phyloP scores from a whole-genome alignment of 1,140 invertebrate species.

The Drosophila suzukii region DNA sequence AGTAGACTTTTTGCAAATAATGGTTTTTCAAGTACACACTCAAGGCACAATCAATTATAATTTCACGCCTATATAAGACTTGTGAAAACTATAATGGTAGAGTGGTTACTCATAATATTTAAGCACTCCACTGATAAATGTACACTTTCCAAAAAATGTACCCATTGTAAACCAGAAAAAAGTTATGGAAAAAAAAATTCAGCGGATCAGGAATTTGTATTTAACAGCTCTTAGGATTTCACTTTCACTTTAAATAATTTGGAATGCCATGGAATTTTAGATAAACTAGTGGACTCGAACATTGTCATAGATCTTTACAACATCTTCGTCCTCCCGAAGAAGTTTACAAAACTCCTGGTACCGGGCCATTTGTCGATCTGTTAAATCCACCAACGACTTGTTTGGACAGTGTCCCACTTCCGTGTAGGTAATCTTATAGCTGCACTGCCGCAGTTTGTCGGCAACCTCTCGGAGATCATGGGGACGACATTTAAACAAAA shows the following conservation, averaged over 20 bases:
- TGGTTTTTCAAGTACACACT: not conserved
- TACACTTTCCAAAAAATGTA: not conserved
- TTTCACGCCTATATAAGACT: not conserved
- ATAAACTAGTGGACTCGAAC: conserved; percentile 26
- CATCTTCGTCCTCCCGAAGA: conserved; percentile 36
- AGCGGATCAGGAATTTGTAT: not conserved
- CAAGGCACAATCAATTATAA: not conserved
- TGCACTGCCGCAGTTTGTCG: conserved; percentile 26
- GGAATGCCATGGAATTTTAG: not conserved
- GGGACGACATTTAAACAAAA: conserved; percentile 59
- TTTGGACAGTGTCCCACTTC: conserved; percentile 42
- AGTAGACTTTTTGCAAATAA: not conserved
- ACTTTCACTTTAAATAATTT: not conserved
- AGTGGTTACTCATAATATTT: not conserved
- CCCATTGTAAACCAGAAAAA: not conserved
- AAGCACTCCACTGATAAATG: not conserved
- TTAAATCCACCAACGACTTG: conserved; percentile 25
- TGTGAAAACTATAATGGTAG: not conserved
- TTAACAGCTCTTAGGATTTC: not conserved
- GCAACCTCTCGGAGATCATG: conserved; percentile 30
- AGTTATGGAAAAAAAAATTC: too few species aligned
- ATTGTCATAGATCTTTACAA: conserved; percentile 72
- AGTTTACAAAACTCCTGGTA: conserved; percentile 45
- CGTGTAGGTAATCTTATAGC: conserved; percentile 45
- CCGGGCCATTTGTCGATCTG: conserved; percentile 10